These are phyloP conservation scores for Manis javanica DNA, from an alignment of 2,797 vertebrate species.

Conservation along the genomic window DNA sequence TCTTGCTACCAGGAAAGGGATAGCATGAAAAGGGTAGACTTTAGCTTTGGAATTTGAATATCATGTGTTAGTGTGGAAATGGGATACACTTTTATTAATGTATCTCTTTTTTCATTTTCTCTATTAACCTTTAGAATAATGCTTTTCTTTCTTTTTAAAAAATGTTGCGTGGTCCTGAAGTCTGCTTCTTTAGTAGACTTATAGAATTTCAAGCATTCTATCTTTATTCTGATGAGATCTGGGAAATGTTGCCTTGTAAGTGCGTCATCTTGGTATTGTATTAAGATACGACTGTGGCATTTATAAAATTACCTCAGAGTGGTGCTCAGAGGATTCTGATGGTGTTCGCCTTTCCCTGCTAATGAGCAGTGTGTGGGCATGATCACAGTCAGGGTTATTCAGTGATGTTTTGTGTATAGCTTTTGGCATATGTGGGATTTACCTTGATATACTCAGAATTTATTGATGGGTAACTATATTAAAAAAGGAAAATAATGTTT, in stretches of 20 bases:
- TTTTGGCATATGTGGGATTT: slow-evolving; percentile 63
- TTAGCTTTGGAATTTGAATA: slow-evolving; percentile 19
- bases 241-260: slow-evolving; percentile 62
- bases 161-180: background rate
- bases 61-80: slow-evolving; percentile 27
- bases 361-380: slow-evolving; percentile 38
- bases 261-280: slow-evolving; percentile 27
- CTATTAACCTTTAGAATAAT: slow-evolving; percentile 41
- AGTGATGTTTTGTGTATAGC: slow-evolving; percentile 51
- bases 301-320: slow-evolving; percentile 62
- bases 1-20: background rate
- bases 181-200: slow-evolving; percentile 28
- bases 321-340: slow-evolving; percentile 11
- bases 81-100: slow-evolving; percentile 8
- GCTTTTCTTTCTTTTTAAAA: background rate
- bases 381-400: slow-evolving; percentile 44
- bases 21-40: background rate
- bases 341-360: background rate
- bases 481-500: slow-evolving; percentile 58
- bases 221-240: slow-evolving; percentile 61
- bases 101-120: background rate
- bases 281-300: slow-evolving; percentile 61
- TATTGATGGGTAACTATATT: slow-evolving; percentile 65
- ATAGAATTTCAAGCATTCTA: slow-evolving; percentile 58
- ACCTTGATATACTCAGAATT: slow-evolving; percentile 15